phyloP scores from a whole-genome alignment of 2,888 invertebrate genomes.

The Uloborus plumipes region DNA sequence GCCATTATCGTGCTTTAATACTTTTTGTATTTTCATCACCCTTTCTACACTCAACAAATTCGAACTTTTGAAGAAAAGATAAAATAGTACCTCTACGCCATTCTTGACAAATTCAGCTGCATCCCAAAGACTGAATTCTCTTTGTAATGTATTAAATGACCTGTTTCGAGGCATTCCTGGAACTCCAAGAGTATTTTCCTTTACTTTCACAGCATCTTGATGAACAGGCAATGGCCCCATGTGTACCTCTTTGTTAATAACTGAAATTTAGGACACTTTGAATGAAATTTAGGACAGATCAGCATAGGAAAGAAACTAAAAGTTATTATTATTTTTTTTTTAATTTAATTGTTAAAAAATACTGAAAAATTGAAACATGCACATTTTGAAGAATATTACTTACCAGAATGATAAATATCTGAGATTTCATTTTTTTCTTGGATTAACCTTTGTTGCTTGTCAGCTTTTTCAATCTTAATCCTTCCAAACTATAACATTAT shows the following conservation, averaged over 20 bases:
- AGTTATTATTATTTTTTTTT: background rate
- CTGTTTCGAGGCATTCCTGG: constrained; percentile 70
- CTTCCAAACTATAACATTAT: constrained; percentile 57
- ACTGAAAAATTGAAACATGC: background rate
- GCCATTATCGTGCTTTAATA: no score
- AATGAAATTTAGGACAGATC: constrained; percentile 13
- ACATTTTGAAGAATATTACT: background rate
- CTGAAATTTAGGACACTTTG: constrained; percentile 19
- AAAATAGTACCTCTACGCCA: constrained; percentile 81
- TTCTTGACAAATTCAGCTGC: constrained; percentile 90
- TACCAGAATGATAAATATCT: constrained; percentile 23
- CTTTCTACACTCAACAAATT: no score
- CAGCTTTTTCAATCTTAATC: constrained; percentile 59
- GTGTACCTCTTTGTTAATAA: constrained; percentile 41
- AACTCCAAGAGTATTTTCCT: no score
- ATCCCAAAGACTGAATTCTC: constrained; percentile 85
- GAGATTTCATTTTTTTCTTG: constrained; percentile 3
- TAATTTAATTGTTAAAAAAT: background rate
- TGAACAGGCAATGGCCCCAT: constrained; percentile 40
- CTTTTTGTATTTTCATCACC: no score
- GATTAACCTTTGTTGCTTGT: constrained; percentile 13
- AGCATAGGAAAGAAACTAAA: no score
- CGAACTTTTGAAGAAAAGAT: background rate
- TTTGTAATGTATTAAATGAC: constrained; percentile 74
- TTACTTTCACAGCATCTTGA: background rate